phyloP scores from a whole-genome alignment of 2,888 invertebrate species.

The Lycaena phlaeas region DNA sequence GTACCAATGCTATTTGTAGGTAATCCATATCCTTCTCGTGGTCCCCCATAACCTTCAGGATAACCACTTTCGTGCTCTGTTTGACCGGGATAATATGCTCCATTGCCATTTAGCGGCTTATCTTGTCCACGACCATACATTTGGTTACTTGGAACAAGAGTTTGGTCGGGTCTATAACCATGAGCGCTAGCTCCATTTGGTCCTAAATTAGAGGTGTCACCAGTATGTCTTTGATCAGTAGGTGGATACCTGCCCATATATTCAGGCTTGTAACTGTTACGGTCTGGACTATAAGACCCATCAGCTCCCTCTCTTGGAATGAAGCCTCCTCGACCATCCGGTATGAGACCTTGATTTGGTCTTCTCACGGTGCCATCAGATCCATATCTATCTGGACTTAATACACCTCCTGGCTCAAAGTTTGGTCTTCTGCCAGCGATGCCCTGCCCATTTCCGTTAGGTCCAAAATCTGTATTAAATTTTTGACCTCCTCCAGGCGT shows the following conservation, averaged over 20 bases:
- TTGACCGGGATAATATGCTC: not conserved
- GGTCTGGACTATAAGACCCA: not conserved
- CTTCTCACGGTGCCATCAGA: too few relatives aligned
- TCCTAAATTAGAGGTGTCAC: not conserved
- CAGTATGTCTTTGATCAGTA: not conserved
- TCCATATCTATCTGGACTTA: not conserved
- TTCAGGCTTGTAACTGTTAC: not conserved
- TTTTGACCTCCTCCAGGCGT: constrained; percentile 7
- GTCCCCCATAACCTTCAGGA: not conserved
- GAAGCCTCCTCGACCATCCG: not conserved
- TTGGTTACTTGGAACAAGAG: not conserved
- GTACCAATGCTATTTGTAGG: too few relatives aligned
- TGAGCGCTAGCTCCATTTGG: not conserved
- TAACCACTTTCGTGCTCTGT: too few relatives aligned
- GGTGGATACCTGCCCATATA: not conserved
- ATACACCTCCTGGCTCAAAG: not conserved
- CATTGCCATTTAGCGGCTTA: too few relatives aligned
- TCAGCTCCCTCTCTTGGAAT: not conserved
- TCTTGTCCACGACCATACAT: not conserved
- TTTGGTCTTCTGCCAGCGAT: not conserved
- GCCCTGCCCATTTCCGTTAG: constrained; percentile 2
- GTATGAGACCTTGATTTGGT: not conserved
- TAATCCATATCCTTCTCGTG: too few relatives aligned
- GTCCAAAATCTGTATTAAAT: not conserved
- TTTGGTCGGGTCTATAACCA: not conserved